These are phyloP conservation scores for Homarus gammarus DNA, from an alignment of 2,888 invertebrate genomes.

Conservation along the genomic window DNA sequence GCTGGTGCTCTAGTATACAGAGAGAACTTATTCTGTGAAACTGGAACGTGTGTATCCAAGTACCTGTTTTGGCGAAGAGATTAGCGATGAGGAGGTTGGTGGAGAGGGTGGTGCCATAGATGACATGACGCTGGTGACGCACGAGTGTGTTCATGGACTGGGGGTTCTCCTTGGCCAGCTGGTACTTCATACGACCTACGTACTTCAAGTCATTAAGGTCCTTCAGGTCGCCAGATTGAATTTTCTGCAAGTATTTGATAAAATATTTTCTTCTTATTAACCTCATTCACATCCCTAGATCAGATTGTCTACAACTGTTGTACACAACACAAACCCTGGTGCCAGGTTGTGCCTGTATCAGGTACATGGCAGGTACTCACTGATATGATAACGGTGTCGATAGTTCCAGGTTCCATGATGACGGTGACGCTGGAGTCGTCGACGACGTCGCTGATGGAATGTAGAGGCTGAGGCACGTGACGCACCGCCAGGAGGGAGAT, in stretches of 20 bases:
- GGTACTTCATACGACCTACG: constrained; percentile 25
- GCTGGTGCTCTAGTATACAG: too few relatives aligned
- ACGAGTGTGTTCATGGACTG: constrained; percentile 29
- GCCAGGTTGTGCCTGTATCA: too few relatives aligned
- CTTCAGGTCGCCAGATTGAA: constrained; percentile 36
- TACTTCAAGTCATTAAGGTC: constrained; percentile 41
- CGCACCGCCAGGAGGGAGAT: constrained; percentile 48
- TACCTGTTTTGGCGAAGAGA: constrained; percentile 34
- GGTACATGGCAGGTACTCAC: too few relatives aligned
- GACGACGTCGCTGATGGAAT: constrained; percentile 40
- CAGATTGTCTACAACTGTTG: too few relatives aligned
- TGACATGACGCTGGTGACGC: constrained; percentile 11
- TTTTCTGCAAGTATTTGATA: constrained; percentile 12
- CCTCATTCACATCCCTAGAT: too few relatives aligned
- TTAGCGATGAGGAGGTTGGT: constrained; percentile 42
- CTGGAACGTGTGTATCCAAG: too few relatives aligned
- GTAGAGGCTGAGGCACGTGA: constrained; percentile 49
- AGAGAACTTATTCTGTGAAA: too few relatives aligned
- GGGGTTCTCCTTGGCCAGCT: background rate
- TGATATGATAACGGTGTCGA: too few relatives aligned
- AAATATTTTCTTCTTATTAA: background rate
- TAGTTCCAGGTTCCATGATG: constrained; percentile 46
- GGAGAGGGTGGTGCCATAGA: constrained; percentile 36
- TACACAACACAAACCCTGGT: too few relatives aligned
- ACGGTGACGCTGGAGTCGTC: constrained; percentile 1